Evolutionary conservation across 1,140 invertebrate species (phyloP).

Genomic region (Panulirus ornatus): DNA sequence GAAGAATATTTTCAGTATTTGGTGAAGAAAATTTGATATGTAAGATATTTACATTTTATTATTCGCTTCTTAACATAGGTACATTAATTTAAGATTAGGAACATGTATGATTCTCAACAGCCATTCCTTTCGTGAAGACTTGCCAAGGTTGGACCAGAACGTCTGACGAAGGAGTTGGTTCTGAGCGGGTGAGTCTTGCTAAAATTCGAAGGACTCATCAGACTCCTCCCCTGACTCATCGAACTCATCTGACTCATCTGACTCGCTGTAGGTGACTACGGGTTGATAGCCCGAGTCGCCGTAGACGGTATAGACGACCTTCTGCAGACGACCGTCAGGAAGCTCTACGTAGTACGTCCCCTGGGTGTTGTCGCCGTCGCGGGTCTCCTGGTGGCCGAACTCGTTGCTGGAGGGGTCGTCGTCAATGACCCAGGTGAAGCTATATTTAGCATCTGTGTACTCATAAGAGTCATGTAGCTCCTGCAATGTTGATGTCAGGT

Average conservation of each 20-base stretch:
- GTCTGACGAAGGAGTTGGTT: no score
- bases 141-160: no score
- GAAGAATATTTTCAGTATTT: no score
- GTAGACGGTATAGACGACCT: conserved; percentile 1
- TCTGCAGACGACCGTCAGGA: conserved; percentile 28
- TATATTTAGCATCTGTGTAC: neutral
- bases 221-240: conserved; percentile 14
- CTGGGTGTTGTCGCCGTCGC: conserved; percentile 19
- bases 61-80: no score
- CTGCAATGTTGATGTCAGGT: neutral
- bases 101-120: no score
- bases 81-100: no score
- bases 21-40: no score
- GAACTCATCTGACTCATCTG: neutral
- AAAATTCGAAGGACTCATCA: neutral
- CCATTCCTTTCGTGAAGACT: no score
- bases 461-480: no score
- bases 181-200: no score
- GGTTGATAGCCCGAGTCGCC: conserved; percentile 9
- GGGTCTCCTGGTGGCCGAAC: conserved; percentile 34
- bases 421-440: neutral
- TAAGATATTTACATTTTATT: no score
- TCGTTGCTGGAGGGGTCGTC: conserved; percentile 1
- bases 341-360: conserved; percentile 19
- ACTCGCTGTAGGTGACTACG: conserved; percentile 1